Evolutionary conservation across 2,888 invertebrate genomes (phyloP), one percentile per base, ranked within the genome.

Genomic region (Brachynemurus nebulosus): DNA sequence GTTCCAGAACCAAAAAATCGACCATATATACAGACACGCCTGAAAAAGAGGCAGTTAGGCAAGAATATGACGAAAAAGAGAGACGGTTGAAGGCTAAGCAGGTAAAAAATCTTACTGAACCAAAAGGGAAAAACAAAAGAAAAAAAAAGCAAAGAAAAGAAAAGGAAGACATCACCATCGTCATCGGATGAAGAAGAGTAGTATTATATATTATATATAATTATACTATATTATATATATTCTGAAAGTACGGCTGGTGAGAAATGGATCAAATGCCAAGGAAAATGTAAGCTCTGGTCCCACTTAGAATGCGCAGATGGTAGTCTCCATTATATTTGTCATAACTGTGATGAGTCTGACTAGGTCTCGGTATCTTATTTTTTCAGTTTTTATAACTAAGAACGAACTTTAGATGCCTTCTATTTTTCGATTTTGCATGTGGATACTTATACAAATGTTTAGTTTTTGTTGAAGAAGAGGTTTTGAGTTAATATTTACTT

Each of bases 11-110:
- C 27, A 44, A 48, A 42, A 49, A 46, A 34, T 42, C 46, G 18
- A 39, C 46, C 9, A 42, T 46, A 40, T 45, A 48, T 35, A 48
- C 46, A 19, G 49, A 54, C 36, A 50, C 52, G 11, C 53, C 52
- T 5, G 51, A 52, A 37, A 53, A 52, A 45, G 50, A 52, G 23
- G 49, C 40, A 23, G 33, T 53, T 19, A 51, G 49, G 27, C 45
- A 46, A 45, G 50, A 51, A 38, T 20, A 45, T 47, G 45, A 47
- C 45, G 46, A 48, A 14, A 50, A 27, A 48, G 9, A 42, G 50
- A 52, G 41, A 46, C 46, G 7, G 23, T 50, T 17, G 30, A 44
- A 44, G 30, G 36, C 19, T 21, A 41, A 41, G 20, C 12, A 40
- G 23, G 40, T 40, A n/a, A n/a, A n/a, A 40, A 40, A 40, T n/a